Percentiles rank a stretch among this genome's conserved stretches.
Evolutionary conservation across 2,113 vertebrate species (phyloP).

Genomic region (Physeter macrocephalus): DNA sequence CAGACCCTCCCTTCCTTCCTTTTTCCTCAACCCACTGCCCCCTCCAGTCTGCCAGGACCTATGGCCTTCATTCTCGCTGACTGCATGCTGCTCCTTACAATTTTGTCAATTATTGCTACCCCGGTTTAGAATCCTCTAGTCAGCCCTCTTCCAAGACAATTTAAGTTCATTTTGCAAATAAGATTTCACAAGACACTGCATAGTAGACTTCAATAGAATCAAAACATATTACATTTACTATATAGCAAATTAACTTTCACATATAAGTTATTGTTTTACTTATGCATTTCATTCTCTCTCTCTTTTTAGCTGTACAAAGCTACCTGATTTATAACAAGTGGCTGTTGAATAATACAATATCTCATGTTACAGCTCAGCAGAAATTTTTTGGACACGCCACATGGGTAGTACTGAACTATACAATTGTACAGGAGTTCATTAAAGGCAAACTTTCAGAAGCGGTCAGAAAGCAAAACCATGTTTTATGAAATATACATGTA

Average conservation of each 20-base stretch:
- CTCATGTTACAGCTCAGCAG: constrained; percentile 3
- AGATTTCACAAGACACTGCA: constrained; percentile 32
- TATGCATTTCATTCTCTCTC: background rate
- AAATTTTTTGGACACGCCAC: background rate
- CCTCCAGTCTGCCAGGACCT: background rate
- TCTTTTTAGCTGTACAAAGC: background rate
- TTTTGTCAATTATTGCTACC: background rate
- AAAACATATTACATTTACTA: constrained; percentile 28
- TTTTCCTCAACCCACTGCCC: background rate
- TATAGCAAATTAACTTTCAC: constrained; percentile 46
- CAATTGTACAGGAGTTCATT: background rate
- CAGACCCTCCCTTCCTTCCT: background rate
- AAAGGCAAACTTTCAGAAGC: constrained; percentile 33
- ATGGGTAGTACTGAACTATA: background rate
- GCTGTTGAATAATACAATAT: constrained; percentile 29
- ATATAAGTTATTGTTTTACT: constrained; percentile 48
- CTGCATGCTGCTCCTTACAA: background rate
- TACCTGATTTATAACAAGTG: background rate
- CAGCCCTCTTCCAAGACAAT: background rate
- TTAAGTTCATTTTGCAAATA: constrained; percentile 56
- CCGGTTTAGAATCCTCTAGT: background rate
- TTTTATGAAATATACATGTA: constrained; percentile 34
- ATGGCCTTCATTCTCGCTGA: background rate
- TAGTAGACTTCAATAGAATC: constrained; percentile 42
- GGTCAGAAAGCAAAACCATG: constrained; percentile 24